Base-by-base conservation (phyloP, 2,113 vertebrate species). In the Zosterops lateralis region DNA sequence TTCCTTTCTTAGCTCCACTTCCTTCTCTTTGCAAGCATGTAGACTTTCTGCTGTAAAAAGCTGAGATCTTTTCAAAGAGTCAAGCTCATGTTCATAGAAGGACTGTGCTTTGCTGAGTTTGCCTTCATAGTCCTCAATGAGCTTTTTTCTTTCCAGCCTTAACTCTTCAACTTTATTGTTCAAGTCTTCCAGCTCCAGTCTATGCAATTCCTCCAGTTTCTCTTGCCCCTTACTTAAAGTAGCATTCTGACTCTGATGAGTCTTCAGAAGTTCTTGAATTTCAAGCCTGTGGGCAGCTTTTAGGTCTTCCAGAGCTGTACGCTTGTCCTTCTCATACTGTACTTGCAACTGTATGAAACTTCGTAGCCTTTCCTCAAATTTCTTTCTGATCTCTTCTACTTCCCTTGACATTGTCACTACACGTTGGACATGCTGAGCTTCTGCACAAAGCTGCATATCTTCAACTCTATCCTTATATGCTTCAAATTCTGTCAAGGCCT, bases 351-450 rank as follows among this genome's bases (percentile, higher is more conserved):
- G 98, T 89, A 98, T 98, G 83, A 99, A 99, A 78, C 98, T 98
- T 56, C 98, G 97, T 66, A 99, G 97, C 93, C 98, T 98, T 71
- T 99, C 99, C 94, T 99, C 99, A 25, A 99, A 99, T 80, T 98
- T 99, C 85, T 98, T 98, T 20, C 99, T 98, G 95, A 99, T 99
- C 95, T 99, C 99, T 98, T 99, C 99, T 62, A 99, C 99, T 97
- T 99, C 99, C 90, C 99, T 97, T 5, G 99, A 99, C 99, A 99
- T 99, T 92, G 98, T 99, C 28, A 99, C 98, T 88, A 99, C 98
- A 8, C 99, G 98, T 36, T 99, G 99, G 16, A 99, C 99, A 90
- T 99, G 99, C 97, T 99, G 98, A 58, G 99, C 99, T 97, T 99
- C 99, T 7, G 99, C 98, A 97, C 99, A 99, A 50, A 99, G 98